Base-by-base conservation (phyloP, 2,113 vertebrate genomes). In the Syngnathus floridae region DNA sequence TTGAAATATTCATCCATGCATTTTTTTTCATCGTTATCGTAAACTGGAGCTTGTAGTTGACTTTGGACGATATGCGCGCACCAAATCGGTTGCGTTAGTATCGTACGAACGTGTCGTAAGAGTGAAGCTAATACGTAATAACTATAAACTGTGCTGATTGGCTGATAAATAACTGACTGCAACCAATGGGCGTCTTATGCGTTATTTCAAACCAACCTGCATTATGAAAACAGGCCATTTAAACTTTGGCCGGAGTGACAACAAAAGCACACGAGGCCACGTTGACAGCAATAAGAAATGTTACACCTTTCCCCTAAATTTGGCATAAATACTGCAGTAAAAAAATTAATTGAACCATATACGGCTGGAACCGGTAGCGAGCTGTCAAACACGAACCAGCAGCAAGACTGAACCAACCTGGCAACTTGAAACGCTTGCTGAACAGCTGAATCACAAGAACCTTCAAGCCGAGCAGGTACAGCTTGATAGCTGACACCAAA, bases 401-500 rank as follows among this genome's bases (percentile, higher is more conserved):
- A 16, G 0, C 52, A 0, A 1, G 0, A 35, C 61, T 54, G 5
- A 45, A 89, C 86, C 43, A 36, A 89, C 89, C 89, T 88, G 88
- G 79, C 43, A 86, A 46, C 38, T 40, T 68, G 56, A 87, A 71
- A 2, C 74, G 38, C 67, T 45, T 71, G 71, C 70, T 74, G 65
- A 81, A 48, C 68, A 90, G 76, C 68, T 90, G 88, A 21, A 51
- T 31, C 58, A 89, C 38, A 51, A 90, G 51, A 9, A 85, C 82
- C 76, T 68, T 83, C 57, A 88, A 13, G 1, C 82, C 87, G 1
- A 87, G 71, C 62, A 86, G 61, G 62, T 90, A 89, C 1, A 89
- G 71, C 66, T 40, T 84, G 26, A 86, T 6, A 19, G 63, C 22
- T 0, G 86, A 48, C 0, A 86, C 31, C 11, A 89, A 60, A 26